A percentile compares a stretch with the other conserved stretches of the same genome.
These are phyloP conservation scores for Pterocles burchelli DNA, from an alignment of 2,113 vertebrate species.

Conservation along the genomic window DNA sequence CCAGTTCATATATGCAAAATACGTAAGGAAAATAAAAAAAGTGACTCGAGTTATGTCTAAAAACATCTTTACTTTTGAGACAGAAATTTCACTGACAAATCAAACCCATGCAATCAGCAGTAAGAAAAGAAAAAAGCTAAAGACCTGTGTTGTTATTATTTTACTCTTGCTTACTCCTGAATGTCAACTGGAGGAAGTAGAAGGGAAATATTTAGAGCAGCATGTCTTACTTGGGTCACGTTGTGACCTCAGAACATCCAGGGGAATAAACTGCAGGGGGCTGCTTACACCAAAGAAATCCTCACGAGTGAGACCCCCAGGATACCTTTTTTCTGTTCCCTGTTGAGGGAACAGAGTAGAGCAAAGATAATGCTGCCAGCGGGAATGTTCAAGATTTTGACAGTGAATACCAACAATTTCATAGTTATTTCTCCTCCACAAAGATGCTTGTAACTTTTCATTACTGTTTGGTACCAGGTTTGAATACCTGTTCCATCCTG, in stretches of 20 bases:
- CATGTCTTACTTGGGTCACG: not conserved
- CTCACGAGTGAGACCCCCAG: not conserved
- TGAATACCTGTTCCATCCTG: not conserved
- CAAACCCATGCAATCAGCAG: not conserved
- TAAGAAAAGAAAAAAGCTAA: not conserved
- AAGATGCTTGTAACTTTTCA: not conserved
- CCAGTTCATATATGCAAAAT: not conserved
- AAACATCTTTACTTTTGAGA: not conserved
- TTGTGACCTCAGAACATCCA: not conserved
- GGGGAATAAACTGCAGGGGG: not conserved
- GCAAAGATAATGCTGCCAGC: not conserved
- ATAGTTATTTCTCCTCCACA: not conserved
- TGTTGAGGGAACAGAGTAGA: not conserved
- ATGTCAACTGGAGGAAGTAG: not conserved
- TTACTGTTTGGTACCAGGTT: not conserved
- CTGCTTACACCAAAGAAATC: not conserved
- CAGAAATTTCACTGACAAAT: not conserved
- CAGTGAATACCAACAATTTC: not conserved
- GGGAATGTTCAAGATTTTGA: not conserved
- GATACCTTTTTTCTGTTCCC: not conserved
- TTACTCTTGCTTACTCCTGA: not conserved
- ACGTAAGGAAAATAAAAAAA: not conserved
- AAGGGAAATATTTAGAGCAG: not conserved
- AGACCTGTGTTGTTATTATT: not conserved
- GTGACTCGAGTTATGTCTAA: not conserved